A percentile compares a stretch with the other conserved stretches of the same genome.
Evolutionary conservation across 2,888 invertebrate genomes (phyloP).

Genomic region (Dynastes grantii): DNA sequence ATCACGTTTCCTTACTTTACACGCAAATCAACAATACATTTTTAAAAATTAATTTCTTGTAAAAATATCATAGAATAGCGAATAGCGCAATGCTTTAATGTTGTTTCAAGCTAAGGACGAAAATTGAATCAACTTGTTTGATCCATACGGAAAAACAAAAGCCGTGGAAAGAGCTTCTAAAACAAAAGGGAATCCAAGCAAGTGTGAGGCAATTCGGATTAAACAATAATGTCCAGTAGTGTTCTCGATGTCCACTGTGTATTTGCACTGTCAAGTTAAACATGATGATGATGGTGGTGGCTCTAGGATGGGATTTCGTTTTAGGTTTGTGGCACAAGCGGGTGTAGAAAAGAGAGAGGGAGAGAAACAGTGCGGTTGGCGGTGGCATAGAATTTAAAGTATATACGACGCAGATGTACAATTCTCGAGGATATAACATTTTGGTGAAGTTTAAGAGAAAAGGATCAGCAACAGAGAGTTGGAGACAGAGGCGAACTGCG

Average conservation of each 20-base stretch:
- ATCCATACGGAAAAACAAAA: constrained; percentile 33
- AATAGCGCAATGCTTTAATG: constrained; percentile 4
- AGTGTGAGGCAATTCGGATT: constrained; percentile 44
- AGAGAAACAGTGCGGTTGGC: not conserved
- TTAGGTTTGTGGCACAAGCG: constrained; percentile 17
- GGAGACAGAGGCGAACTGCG: constrained; percentile 30
- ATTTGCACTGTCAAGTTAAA: constrained; percentile 51
- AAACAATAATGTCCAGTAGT: constrained; percentile 48
- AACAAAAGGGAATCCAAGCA: constrained; percentile 25
- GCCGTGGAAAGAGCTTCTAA: constrained; percentile 29
- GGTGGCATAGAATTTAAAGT: constrained; percentile 39
- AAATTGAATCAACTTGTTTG: constrained; percentile 30
- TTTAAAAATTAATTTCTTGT: too few relatives aligned
- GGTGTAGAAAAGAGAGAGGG: not conserved
- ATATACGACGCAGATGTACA: constrained; percentile 30
- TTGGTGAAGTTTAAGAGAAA: constrained; percentile 32
- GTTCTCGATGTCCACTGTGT: constrained; percentile 43
- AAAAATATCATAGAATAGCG: not conserved
- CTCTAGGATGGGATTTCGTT: constrained; percentile 20
- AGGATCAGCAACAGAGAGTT: constrained; percentile 23
- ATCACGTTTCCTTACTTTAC: too few relatives aligned
- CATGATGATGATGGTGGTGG: constrained; percentile 34
- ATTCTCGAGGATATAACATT: constrained; percentile 37
- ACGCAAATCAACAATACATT: too few relatives aligned
- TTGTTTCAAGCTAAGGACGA: constrained; percentile 6